phyloP scores from a whole-genome alignment of 2,888 invertebrate genomes.

The Hydropsyche betteni region DNA sequence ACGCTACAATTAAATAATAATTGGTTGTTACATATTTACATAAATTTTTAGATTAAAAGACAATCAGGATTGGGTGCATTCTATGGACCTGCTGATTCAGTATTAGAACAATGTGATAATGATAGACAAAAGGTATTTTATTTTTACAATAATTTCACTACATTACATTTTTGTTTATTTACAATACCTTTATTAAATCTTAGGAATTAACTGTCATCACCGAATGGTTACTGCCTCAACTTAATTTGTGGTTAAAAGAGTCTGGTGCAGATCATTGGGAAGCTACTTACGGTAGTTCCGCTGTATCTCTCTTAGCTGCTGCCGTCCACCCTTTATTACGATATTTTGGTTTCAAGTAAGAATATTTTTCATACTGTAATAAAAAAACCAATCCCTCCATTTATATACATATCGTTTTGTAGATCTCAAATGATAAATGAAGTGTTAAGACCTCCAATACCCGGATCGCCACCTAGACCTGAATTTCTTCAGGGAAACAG shows the following conservation, averaged over 20 bases:
- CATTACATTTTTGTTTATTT: neutral
- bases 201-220: constrained; percentile 63
- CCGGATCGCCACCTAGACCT: constrained; percentile 53
- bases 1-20: neutral
- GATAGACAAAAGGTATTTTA: constrained; percentile 76
- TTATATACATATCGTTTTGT: constrained; percentile 7
- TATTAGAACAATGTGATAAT: constrained; percentile 80
- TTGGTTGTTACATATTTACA: constrained; percentile 3
- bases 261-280: constrained; percentile 52
- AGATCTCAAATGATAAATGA: constrained; percentile 63
- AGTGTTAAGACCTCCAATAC: constrained; percentile 57
- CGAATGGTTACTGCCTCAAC: constrained; percentile 58
- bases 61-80: constrained; percentile 89
- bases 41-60: constrained; percentile 77
- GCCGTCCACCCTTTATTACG: constrained; percentile 58
- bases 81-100: constrained; percentile 86
- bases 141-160: neutral
- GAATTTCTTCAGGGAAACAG: constrained; percentile 64
- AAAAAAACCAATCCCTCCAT: neutral
- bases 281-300: constrained; percentile 53
- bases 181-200: constrained; percentile 6
- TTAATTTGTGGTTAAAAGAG: constrained; percentile 49
- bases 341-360: constrained; percentile 54
- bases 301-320: constrained; percentile 58
- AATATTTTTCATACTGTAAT: constrained; percentile 2